These are phyloP conservation scores for Pelochelys cantorii DNA, from an alignment of 2,797 vertebrate genomes.

Conservation along the genomic window DNA sequence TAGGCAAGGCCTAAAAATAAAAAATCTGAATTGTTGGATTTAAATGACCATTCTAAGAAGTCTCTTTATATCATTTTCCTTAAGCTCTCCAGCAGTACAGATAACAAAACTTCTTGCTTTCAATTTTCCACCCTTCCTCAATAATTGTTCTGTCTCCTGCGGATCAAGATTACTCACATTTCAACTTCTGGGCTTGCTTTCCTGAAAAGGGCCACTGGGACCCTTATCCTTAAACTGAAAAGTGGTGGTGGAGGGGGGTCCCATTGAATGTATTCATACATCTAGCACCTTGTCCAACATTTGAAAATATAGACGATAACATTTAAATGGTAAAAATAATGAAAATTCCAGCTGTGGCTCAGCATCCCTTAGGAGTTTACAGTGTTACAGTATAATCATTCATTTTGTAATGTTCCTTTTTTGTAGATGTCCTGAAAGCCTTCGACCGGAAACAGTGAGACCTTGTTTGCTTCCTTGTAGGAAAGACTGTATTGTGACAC, in stretches of 20 bases:
- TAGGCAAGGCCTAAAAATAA: not conserved
- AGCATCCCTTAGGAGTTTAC: not conserved
- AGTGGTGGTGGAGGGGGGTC: not conserved
- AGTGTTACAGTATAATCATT: not conserved
- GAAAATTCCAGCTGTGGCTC: not conserved
- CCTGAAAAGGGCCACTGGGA: not conserved
- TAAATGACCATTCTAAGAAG: not conserved
- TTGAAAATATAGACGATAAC: not conserved
- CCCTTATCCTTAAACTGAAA: not conserved
- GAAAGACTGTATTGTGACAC: slow-evolving; percentile 93
- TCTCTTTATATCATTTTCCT: not conserved
- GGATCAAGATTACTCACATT: not conserved
- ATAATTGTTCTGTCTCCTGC: not conserved
- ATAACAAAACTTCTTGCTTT: not conserved
- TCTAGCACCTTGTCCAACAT: not conserved
- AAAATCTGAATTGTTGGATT: not conserved
- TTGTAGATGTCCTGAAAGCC: slow-evolving; percentile 93
- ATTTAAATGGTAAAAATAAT: slow-evolving; percentile 16
- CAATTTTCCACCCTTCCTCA: not conserved
- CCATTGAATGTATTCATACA: not conserved
- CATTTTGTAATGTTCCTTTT: slow-evolving; percentile 19
- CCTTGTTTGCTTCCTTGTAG: slow-evolving; percentile 93
- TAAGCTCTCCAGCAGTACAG: not conserved
- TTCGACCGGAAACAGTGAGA: slow-evolving; percentile 91
- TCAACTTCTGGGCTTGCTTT: not conserved